A percentile compares a stretch with the other conserved stretches of the same genome.
These are phyloP conservation scores for Penaeus vannamei DNA, from an alignment of 1,140 invertebrate species.

Conservation along the genomic window DNA sequence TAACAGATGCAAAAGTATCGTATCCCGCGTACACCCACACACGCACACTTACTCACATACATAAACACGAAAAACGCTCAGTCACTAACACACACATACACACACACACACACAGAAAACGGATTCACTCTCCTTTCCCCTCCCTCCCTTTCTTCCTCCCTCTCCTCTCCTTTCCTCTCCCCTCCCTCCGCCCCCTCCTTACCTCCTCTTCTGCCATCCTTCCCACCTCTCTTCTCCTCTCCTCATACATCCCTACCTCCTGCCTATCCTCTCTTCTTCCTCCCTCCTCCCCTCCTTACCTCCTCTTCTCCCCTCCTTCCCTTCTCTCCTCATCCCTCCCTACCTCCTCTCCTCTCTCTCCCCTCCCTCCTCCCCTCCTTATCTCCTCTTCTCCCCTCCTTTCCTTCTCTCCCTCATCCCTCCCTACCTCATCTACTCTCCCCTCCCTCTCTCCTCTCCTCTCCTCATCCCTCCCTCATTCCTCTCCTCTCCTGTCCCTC, in stretches of 20 bases:
- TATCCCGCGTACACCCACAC: no score
- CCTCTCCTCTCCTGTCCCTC: background rate
- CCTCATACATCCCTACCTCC: no score
- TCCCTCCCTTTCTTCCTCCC: background rate
- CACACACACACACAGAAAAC: conserved; percentile 7
- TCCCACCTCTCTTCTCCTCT: background rate
- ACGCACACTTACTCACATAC: no score
- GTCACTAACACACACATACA: background rate
- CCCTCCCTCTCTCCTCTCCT: background rate
- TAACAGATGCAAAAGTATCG: no score
- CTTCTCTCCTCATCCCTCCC: background rate
- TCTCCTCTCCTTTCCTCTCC: background rate
- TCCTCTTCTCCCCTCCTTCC: background rate
- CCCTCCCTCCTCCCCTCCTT: background rate
- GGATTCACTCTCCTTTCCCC: background rate
- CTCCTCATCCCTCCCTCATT: no score
- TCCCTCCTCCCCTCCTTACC: no score
- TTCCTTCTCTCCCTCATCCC: background rate
- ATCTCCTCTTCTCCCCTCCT: background rate
- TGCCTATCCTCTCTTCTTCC: no score
- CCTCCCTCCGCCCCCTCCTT: background rate
- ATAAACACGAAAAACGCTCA: no score
- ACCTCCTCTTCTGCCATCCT: background rate
- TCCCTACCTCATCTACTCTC: rapidly evolving
- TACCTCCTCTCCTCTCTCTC: background rate